Evolutionary conservation across 2,113 vertebrate genomes (phyloP), one percentile per base, ranked within the genome.

Genomic region (Montifringilla adamsi): DNA sequence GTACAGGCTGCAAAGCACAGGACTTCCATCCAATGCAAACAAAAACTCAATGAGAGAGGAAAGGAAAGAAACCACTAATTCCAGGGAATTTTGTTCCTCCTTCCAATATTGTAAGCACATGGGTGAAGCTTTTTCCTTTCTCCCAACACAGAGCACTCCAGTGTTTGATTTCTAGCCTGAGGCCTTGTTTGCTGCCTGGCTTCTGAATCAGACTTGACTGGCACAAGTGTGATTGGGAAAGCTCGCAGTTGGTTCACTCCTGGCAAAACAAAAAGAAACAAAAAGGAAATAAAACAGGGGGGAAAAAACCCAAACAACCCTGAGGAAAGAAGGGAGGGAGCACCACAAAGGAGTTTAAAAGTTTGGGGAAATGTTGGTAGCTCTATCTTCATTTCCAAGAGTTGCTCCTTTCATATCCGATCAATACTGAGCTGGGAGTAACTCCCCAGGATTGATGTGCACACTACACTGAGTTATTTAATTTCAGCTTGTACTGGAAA

Each of bases 231-330:
- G 73, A 75, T 22, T 2, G 3, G 27, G 41, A 78, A 83, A 87
- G 16, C n/a, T 66, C 21, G 1, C 4, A 56, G 67, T 23, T 70
- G 33, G 46, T 72, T 88, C 72, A 64, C 7, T 87, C 21, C 21
- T 64, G 52, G 53, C 7, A 73, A 75, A 59, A 89, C 27, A 23
- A 89, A 70, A 81, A 72, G 28, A 13, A 66, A 78, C 21, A 39
- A 27, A 76, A 64, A 33, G 9, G 5, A 11, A 9, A 20, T 22
- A 19, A 30, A 39, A 15, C 8, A 2, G 11, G 6, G 4, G 8
- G 2, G 1, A 22, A 6, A 7, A 8, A 7, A 7, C 6, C 15
- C 20, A 9, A 17, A 4, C 2, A 3, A 6, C 9, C 6, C 28
- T 16, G 35, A 35, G 27, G 5, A 7, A 28, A 21, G 3, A 68